These are phyloP conservation scores for Diploscapter pachys DNA, from an alignment of 1,140 invertebrate genomes.

Conservation along the genomic window DNA sequence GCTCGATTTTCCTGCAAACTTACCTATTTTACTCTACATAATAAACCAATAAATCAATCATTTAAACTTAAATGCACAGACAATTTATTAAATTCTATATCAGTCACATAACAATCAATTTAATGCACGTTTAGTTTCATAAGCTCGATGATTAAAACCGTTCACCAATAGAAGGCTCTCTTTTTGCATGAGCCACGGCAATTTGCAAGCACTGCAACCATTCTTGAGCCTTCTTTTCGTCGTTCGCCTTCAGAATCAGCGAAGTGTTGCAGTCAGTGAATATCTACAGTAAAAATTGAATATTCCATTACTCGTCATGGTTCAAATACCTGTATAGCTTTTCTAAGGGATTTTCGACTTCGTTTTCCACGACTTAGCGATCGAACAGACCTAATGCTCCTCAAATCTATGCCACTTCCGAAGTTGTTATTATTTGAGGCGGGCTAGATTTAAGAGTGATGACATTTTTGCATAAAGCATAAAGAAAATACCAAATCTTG, in stretches of 20 bases:
- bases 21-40: no score
- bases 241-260: slow-evolving; percentile 84
- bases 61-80: no score
- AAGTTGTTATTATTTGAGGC: slow-evolving; percentile 48
- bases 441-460: slow-evolving; percentile 28
- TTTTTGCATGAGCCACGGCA: slow-evolving; percentile 76
- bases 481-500: slow-evolving; percentile 68
- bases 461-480: not conserved
- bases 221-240: slow-evolving; percentile 86
- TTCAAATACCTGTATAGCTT: slow-evolving; percentile 63
- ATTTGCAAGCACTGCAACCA: slow-evolving; percentile 87
- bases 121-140: no score
- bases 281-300: slow-evolving; percentile 73
- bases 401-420: slow-evolving; percentile 70
- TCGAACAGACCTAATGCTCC: slow-evolving; percentile 85
- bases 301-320: no score
- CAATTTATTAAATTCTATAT: no score
- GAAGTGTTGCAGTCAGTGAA: slow-evolving; percentile 83
- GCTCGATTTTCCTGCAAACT: no score
- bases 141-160: no score
- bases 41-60: no score
- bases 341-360: slow-evolving; percentile 74
- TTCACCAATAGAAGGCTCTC: slow-evolving; percentile 10
- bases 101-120: no score
- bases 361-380: slow-evolving; percentile 72